phyloP scores from a whole-genome alignment of 1,140 invertebrate species.

The Matsumurasca onukii region DNA sequence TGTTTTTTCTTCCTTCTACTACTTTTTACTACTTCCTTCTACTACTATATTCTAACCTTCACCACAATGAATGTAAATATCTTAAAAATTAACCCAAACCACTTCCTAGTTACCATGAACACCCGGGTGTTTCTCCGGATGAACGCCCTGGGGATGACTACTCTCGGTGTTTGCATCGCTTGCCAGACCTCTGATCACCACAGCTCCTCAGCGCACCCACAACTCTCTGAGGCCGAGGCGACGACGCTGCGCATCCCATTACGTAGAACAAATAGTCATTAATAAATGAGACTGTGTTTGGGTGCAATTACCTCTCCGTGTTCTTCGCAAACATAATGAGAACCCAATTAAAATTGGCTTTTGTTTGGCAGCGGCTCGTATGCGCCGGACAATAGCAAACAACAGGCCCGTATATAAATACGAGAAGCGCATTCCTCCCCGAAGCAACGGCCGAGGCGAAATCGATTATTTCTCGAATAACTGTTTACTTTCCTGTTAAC shows the following conservation, averaged over 20 bases:
- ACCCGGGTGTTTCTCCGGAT: no score
- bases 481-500: not conserved
- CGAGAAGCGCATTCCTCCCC: not conserved
- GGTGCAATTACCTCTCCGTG: not conserved
- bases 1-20: no score
- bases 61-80: no score
- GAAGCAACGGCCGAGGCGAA: not conserved
- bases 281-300: constrained; percentile 18
- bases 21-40: no score
- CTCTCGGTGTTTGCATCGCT: no score
- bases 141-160: no score
- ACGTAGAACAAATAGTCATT: constrained; percentile 14
- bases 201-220: no score
- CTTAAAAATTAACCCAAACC: no score
- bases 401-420: not conserved
- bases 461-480: not conserved
- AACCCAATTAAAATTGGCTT: not conserved
- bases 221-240: no score
- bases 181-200: no score
- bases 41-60: no score
- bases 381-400: not conserved
- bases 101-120: no score
- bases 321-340: not conserved
- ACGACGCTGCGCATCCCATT: not conserved
- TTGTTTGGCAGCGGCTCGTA: not conserved